Evolutionary conservation across 2,888 invertebrate genomes (phyloP).

Genomic region (Hydropsyche betteni): DNA sequence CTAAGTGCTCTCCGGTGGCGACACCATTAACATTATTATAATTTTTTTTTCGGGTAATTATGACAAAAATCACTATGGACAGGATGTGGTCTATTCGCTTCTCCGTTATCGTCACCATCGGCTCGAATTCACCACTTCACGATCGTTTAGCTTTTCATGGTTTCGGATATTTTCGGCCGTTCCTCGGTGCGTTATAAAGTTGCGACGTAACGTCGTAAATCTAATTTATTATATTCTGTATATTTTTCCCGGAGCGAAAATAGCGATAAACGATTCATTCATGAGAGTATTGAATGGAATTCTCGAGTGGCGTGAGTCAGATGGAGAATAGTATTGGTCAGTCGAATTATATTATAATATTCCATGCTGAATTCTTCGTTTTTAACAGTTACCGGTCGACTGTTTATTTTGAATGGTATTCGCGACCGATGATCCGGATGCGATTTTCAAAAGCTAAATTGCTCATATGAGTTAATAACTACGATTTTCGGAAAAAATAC

Average conservation of each 20-base stretch:
- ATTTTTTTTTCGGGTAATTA: constrained; percentile 35
- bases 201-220: constrained; percentile 11
- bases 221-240: constrained; percentile 1
- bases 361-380: constrained; percentile 13
- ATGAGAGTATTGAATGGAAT: constrained; percentile 32
- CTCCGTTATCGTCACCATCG: constrained; percentile 5
- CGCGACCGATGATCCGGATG: constrained; percentile 39
- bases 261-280: constrained; percentile 35
- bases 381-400: constrained; percentile 19
- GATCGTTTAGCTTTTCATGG: background rate
- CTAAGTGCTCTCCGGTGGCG: constrained; percentile 31
- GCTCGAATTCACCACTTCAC: background rate
- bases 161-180: background rate
- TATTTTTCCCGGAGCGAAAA: constrained; percentile 21
- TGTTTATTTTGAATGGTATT: constrained; percentile 10
- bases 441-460: constrained; percentile 31
- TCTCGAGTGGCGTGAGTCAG: constrained; percentile 36
- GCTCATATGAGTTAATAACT: background rate
- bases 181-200: background rate
- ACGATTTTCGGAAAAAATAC: too few species aligned
- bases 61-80: constrained; percentile 28
- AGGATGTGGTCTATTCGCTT: constrained; percentile 23
- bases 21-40: constrained; percentile 34
- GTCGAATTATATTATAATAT: constrained; percentile 17
- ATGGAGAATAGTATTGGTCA: background rate